Percentiles rank a stretch among this genome's conserved stretches.
Evolutionary conservation across 1,140 invertebrate genomes (phyloP).

Genomic region (Nasonia giraulti): DNA sequence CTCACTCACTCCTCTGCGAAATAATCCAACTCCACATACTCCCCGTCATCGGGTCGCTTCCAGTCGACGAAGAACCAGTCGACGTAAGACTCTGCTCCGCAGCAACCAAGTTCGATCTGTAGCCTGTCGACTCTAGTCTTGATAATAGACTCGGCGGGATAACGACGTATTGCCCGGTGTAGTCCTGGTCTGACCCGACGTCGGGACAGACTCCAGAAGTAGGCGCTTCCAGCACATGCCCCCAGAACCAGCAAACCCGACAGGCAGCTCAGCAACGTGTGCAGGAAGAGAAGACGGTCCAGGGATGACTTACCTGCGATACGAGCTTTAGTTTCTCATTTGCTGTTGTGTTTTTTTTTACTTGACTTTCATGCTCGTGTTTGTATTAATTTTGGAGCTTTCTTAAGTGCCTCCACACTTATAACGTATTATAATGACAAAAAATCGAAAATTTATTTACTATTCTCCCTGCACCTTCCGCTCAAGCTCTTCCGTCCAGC

Average conservation of each 20-base stretch:
- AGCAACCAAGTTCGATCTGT: slow-evolving; percentile 54
- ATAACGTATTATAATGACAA: neutral
- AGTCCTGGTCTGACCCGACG: slow-evolving; percentile 27
- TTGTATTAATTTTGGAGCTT: neutral
- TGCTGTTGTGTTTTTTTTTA: neutral
- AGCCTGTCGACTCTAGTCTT: slow-evolving; percentile 49
- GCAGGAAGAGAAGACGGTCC: slow-evolving; percentile 44
- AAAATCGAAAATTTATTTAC: neutral
- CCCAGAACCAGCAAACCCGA: slow-evolving; percentile 50
- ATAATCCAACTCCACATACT: slow-evolving; percentile 17
- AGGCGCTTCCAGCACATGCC: slow-evolving; percentile 41
- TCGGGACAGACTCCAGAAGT: slow-evolving; percentile 31
- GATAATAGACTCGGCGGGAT: slow-evolving; percentile 23
- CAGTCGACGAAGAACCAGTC: slow-evolving; percentile 56
- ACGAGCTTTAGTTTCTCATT: neutral
- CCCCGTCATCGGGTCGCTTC: slow-evolving; percentile 10
- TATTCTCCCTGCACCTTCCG: neutral
- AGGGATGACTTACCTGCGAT: neutral
- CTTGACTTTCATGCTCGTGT: no score
- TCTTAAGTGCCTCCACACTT: neutral
- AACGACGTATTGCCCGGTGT: slow-evolving; percentile 45
- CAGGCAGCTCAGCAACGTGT: slow-evolving; percentile 50
- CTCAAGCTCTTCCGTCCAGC: no score
- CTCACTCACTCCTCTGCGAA: neutral
- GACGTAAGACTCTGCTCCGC: slow-evolving; percentile 50